Evolutionary conservation across 2,888 invertebrate species (phyloP).

Genomic region (Hyposoter dolosus): DNA sequence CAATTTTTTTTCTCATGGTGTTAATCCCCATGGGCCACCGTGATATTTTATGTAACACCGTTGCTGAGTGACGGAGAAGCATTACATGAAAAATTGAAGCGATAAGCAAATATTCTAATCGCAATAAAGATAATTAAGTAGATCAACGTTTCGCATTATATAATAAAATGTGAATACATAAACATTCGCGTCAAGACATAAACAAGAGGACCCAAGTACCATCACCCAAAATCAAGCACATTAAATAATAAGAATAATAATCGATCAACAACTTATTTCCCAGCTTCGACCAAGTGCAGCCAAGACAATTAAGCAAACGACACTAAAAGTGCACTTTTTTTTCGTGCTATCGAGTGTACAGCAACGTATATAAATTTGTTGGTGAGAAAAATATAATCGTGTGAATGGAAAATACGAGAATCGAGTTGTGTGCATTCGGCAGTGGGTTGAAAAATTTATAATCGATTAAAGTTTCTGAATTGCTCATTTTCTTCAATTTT

Average conservation of each 20-base stretch:
- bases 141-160: neutral
- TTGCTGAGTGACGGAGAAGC: too few relatives aligned
- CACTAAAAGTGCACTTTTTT: neutral
- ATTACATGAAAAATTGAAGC: too few relatives aligned
- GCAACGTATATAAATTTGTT: neutral
- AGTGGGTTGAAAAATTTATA: neutral
- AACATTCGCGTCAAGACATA: neutral
- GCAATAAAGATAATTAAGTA: neutral
- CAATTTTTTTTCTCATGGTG: too few relatives aligned
- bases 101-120: neutral
- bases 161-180: neutral
- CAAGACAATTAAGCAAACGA: constrained; percentile 4
- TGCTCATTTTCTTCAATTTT: neutral
- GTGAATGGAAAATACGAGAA: neutral
- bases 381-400: neutral
- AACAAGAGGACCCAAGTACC: constrained; percentile 21
- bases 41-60: too few relatives aligned
- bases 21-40: too few relatives aligned
- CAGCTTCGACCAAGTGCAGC: constrained; percentile 4
- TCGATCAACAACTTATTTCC: neutral
- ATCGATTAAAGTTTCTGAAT: neutral
- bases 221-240: constrained; percentile 18
- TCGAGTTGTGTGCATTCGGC: neutral
- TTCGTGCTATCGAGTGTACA: neutral
- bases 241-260: constrained; percentile 22